Conservation (phyloP, 2,113 vertebrate species). For the Toxostoma redivivum region DNA sequence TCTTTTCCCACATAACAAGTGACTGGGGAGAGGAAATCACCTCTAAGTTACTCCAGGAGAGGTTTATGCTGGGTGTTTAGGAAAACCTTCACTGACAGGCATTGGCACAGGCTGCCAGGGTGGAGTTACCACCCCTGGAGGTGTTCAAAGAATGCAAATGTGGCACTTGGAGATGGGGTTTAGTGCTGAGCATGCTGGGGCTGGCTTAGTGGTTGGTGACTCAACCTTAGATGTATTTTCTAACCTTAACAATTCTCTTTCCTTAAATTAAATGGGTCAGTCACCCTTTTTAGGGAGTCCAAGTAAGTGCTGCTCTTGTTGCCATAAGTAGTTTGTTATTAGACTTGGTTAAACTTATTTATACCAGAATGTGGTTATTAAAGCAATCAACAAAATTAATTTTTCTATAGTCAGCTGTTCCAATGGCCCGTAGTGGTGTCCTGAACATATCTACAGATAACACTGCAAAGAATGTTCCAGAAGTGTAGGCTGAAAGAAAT, state of each 20-base stretch:
- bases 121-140: not conserved
- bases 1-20: not conserved
- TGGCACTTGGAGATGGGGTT: not conserved
- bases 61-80: not conserved
- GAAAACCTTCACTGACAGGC: not conserved
- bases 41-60: not conserved
- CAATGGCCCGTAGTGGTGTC: not conserved
- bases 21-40: not conserved
- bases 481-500: not conserved
- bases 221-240: not conserved
- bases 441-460: not conserved
- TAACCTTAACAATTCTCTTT: not conserved
- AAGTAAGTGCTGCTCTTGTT: not conserved
- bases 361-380: not conserved
- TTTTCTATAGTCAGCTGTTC: not conserved
- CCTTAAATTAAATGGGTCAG: not conserved
- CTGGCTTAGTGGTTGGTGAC: not conserved
- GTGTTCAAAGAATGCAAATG: not conserved
- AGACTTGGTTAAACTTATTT: not conserved
- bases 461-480: not conserved
- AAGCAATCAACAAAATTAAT: not conserved
- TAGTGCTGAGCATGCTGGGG: not conserved
- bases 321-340: not conserved
- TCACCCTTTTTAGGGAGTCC: not conserved
- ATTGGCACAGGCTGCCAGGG: not conserved